These are phyloP conservation scores for Aythya fuligula DNA, from an alignment of 2,797 vertebrate species.

Conservation along the genomic window DNA sequence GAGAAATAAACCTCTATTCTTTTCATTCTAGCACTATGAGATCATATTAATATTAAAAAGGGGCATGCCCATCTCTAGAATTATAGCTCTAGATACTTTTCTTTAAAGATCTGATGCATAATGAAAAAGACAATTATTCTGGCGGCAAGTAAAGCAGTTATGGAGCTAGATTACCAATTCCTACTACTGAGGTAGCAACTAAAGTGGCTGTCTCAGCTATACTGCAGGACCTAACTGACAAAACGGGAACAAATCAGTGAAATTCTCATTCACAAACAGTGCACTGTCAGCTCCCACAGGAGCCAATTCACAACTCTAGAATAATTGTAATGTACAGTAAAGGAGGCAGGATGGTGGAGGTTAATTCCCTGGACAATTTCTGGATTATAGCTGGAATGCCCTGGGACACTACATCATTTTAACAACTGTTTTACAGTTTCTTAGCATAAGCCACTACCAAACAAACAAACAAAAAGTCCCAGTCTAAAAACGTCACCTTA, in stretches of 20 bases:
- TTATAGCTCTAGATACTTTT: slow-evolving; percentile 4
- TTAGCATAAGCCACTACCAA: background rate
- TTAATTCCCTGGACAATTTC: background rate
- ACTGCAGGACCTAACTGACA: background rate
- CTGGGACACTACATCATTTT: background rate
- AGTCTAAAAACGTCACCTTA: background rate
- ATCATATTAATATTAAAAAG: slow-evolving; percentile 41
- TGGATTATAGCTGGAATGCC: background rate
- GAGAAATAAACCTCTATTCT: slow-evolving; percentile 31
- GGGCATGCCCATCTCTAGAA: slow-evolving; percentile 29
- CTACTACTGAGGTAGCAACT: background rate
- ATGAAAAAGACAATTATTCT: background rate
- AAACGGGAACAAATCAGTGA: background rate
- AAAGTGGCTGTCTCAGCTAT: background rate
- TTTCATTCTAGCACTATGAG: slow-evolving; percentile 18
- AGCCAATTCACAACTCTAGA: background rate
- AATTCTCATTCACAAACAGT: background rate
- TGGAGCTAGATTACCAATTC: background rate
- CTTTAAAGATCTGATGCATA: slow-evolving; percentile 25
- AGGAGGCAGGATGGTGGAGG: background rate
- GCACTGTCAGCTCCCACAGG: background rate
- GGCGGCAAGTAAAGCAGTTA: background rate
- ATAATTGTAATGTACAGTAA: background rate
- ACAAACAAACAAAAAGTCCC: background rate
- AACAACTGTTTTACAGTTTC: background rate